These are phyloP conservation scores for Sarcophaga bullata DNA, from an alignment of 1,140 invertebrate species.

Conservation along the genomic window DNA sequence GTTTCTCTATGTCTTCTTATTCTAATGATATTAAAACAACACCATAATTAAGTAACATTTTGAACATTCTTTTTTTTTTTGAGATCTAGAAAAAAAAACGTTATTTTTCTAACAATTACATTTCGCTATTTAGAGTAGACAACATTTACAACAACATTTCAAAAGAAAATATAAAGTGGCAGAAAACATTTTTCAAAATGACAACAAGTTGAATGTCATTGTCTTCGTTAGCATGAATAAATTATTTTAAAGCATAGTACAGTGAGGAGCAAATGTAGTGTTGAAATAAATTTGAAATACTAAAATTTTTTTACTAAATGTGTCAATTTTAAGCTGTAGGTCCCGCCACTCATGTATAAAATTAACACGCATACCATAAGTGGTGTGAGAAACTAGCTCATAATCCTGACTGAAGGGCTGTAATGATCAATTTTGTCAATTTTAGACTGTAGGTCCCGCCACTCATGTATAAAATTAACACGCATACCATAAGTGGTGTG, in stretches of 20 bases:
- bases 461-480: too few species aligned
- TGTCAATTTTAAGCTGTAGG: too few species aligned
- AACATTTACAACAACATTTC: neutral
- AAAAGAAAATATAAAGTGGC: neutral
- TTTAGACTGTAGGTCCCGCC: too few species aligned
- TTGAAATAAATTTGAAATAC: too few species aligned
- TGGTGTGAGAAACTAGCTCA: too few species aligned
- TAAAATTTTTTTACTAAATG: too few species aligned
- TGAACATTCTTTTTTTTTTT: neutral
- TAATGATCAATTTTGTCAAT: too few species aligned
- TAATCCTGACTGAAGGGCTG: too few species aligned
- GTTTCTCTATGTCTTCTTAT: neutral
- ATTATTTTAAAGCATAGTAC: neutral
- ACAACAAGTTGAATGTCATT: slow-evolving; percentile 28
- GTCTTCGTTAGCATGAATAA: slow-evolving; percentile 17
- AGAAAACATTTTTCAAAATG: neutral
- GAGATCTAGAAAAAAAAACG: neutral
- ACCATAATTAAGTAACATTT: neutral
- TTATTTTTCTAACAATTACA: neutral
- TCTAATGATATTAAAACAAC: neutral
- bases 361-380: too few species aligned
- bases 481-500: too few species aligned
- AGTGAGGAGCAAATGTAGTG: neutral
- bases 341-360: too few species aligned
- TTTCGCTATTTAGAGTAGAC: neutral